Percentiles rank a stretch among this genome's conserved stretches.
Conservation (phyloP, 2,888 invertebrate species). For the Mimachlamys varia region DNA sequence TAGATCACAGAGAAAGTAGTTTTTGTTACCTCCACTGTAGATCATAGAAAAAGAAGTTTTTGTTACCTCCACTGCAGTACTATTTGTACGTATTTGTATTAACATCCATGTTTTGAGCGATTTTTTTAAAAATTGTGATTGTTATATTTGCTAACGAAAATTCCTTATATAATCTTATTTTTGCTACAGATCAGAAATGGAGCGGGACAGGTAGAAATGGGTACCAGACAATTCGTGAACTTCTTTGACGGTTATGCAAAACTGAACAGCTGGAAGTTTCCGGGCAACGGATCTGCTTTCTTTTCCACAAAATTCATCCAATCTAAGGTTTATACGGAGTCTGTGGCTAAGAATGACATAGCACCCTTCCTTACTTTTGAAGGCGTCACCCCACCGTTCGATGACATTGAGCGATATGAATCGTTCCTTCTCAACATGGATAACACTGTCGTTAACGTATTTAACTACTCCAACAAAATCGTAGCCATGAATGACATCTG, state of each 20-base stretch:
- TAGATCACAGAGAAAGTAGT: too few species aligned
- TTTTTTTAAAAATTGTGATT: too few species aligned
- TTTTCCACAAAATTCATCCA: slow-evolving; percentile 69
- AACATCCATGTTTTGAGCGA: too few species aligned
- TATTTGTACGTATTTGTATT: too few species aligned
- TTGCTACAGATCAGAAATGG: slow-evolving; percentile 85
- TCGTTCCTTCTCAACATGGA: slow-evolving; percentile 69
- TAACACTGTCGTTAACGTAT: slow-evolving; percentile 75
- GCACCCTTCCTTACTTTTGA: slow-evolving; percentile 72
- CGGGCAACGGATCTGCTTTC: slow-evolving; percentile 63
- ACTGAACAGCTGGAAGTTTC: slow-evolving; percentile 68
- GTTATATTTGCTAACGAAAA: too few species aligned
- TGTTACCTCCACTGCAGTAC: too few species aligned
- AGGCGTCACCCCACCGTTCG: slow-evolving; percentile 66
- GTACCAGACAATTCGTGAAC: slow-evolving; percentile 65
- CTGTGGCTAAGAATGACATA: slow-evolving; percentile 62
- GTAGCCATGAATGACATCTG: slow-evolving; percentile 75
- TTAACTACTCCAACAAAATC: slow-evolving; percentile 59
- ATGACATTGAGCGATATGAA: slow-evolving; percentile 55
- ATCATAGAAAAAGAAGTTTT: too few species aligned
- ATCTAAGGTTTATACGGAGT: slow-evolving; percentile 67
- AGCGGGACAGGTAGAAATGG: slow-evolving; percentile 70
- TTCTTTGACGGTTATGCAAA: slow-evolving; percentile 75
- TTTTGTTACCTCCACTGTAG: too few species aligned
- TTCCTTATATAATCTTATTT: slow-evolving; percentile 75